Base-by-base conservation (phyloP, 53 echinoderm and acorn worm species). In the Actinopyga echinites region DNA sequence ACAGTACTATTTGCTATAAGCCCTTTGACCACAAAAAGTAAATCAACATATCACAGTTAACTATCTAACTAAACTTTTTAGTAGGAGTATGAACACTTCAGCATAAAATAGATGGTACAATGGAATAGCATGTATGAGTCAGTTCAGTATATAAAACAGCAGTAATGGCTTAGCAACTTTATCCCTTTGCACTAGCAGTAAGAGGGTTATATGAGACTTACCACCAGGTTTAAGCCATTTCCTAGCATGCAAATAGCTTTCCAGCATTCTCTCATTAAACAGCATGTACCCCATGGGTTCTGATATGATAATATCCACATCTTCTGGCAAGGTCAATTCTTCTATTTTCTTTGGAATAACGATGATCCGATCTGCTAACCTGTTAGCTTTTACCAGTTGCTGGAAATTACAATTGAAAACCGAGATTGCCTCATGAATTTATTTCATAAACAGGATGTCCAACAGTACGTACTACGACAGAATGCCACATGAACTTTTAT, bases 251-350 rank as follows among this genome's bases (percentile, higher is more conserved):
- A 97, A 87, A 64, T 89, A 97, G 54, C 92, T 95, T 54, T 97
- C 96, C 90, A 97, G 75, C 99, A 97, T 97, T 37, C 99, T 88
- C 73, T 97, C 99, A 43, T 97, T 97, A 73, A 97, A 94, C 40
- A 97, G 83, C 99, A 97, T 97, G 68, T 97, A 97, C 38, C 99
- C 99, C 99, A 97, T 97, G 38, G 99, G 94, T 78, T 95, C 95
- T 23, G 97, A 96, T 33, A 97, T 90, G 60, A 95, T 95, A 0
- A 95, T 75, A 28, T 95, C 99, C 6, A 97, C 99, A 66, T 92
- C 95, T 55, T 97, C 99, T 9, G 99, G 95, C 55, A 97, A 62
- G 6, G 75, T 57, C 35, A 95, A 86, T 64, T 97, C 99, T 79
- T 97, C 99, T 45, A 97, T 92, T 83, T 93, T 97, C 24, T 94